Percentiles rank a stretch among this genome's conserved stretches.
Evolutionary conservation across 2,888 invertebrate species (phyloP).

Genomic region (Stenodema calcarata): DNA sequence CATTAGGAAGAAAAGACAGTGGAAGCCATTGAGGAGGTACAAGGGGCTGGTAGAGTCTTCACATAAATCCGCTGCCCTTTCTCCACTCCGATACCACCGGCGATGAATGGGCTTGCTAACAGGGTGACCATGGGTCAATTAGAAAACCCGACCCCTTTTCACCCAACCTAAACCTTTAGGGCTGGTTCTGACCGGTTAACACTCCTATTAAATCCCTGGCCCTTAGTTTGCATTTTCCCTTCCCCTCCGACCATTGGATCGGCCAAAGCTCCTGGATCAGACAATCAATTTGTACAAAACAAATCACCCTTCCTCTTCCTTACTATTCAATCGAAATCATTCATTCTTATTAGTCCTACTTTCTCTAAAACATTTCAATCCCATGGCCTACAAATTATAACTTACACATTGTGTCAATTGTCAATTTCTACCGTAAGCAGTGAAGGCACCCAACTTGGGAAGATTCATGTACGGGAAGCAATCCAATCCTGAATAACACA

Average conservation of each 20-base stretch:
- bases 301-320: slow-evolving; percentile 19
- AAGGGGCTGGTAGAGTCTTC: background rate
- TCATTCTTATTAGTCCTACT: background rate
- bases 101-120: slow-evolving; percentile 50
- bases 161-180: slow-evolving; percentile 20
- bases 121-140: slow-evolving; percentile 52
- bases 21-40: slow-evolving; percentile 13
- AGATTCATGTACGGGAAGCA: no score
- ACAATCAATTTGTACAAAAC: slow-evolving; percentile 50
- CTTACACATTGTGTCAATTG: no score
- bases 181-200: slow-evolving; percentile 48
- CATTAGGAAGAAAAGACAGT: slow-evolving; percentile 39
- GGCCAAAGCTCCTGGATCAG: slow-evolving; percentile 42
- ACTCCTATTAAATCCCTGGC: slow-evolving; percentile 49
- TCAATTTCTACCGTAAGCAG: no score
- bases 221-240: slow-evolving; percentile 50
- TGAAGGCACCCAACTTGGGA: no score
- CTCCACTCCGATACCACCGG: background rate
- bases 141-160: slow-evolving; percentile 42
- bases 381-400: no score
- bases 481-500: no score
- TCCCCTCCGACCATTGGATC: background rate
- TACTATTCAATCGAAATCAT: background rate
- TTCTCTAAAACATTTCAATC: no score
- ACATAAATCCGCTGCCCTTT: slow-evolving; percentile 40